Base-by-base conservation (phyloP, 2,113 vertebrate genomes). In the Recurvirostra avosetta region DNA sequence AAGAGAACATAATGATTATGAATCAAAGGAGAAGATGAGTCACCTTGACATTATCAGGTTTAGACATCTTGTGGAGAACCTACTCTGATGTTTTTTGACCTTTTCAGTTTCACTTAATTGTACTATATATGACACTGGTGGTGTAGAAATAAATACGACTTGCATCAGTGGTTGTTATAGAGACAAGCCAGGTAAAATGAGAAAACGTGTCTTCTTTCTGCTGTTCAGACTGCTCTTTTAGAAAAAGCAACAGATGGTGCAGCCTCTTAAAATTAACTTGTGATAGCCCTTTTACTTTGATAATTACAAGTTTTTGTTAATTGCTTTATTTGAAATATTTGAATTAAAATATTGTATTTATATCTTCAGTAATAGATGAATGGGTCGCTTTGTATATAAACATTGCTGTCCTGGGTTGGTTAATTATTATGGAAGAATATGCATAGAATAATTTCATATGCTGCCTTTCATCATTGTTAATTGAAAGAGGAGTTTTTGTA, bases 161-260 rank as follows among this genome's bases (percentile, higher is more conserved):
- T 98, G 95, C 90, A 97, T 98, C 96, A 97, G 25, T 97, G 94
- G 95, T 98, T 97, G 91, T 97, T 97, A 96, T 97, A 97, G 96
- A 97, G 82, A 97, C 89, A 96, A 95, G 92, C 59, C 93, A 97
- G 94, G 88, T 95, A 92, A 96, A 84, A 87, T 80, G 94, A 85
- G 96, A 95, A 86, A 95, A 81, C 87, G 61, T 38, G 88, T 45
- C 96, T 93, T 95, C 81, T 53, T 95, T 94, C 85, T 74, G 77
- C 72, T 65, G 52, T 86, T 96, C 72, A 86, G 59, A 71, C 61
- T 93, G 82, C 59, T 74, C 62, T 95, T 95, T 95, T 73, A 78
- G 41, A 62, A 93, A 96, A 96, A 85, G 38, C 85, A 97, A 38
- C 87, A 88, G 82, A 83, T 96, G 91, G 70, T 93, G 43, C 68